phyloP scores from a whole-genome alignment of 2,113 vertebrate genomes.

The Rhipidura dahli region DNA sequence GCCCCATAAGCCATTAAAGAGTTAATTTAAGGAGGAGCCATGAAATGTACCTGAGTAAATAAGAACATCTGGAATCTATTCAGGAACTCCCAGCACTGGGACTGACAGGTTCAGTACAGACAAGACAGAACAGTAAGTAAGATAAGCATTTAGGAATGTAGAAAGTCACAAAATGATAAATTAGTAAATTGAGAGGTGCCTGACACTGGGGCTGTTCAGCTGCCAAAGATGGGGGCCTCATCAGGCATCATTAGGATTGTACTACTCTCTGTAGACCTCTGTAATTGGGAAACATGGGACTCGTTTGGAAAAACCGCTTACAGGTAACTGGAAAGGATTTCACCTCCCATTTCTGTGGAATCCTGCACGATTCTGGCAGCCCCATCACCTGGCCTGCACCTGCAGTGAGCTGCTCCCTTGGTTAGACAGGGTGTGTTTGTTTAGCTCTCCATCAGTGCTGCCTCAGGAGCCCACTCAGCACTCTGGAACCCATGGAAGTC shows the following conservation, averaged over 20 bases:
- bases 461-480: background rate
- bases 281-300: background rate
- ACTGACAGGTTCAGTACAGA: background rate
- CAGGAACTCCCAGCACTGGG: background rate
- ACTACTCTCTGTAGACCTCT: background rate
- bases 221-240: background rate
- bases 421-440: accelerated
- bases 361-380: background rate
- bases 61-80: conserved; percentile 1
- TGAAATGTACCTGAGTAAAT: conserved; percentile 10
- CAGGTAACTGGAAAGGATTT: background rate
- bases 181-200: background rate
- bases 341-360: background rate
- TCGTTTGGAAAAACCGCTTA: background rate
- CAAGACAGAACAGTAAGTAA: background rate
- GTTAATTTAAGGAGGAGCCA: background rate
- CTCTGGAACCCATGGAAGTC: background rate
- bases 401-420: background rate
- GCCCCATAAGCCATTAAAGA: background rate
- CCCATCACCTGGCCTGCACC: background rate
- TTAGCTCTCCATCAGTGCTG: background rate
- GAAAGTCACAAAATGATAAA: background rate
- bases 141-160: background rate
- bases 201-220: background rate
- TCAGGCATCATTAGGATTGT: background rate